A percentile compares a stretch with the other conserved stretches of the same genome.
phyloP scores from a whole-genome alignment of 2,113 vertebrate species.

The Scortum barcoo region DNA sequence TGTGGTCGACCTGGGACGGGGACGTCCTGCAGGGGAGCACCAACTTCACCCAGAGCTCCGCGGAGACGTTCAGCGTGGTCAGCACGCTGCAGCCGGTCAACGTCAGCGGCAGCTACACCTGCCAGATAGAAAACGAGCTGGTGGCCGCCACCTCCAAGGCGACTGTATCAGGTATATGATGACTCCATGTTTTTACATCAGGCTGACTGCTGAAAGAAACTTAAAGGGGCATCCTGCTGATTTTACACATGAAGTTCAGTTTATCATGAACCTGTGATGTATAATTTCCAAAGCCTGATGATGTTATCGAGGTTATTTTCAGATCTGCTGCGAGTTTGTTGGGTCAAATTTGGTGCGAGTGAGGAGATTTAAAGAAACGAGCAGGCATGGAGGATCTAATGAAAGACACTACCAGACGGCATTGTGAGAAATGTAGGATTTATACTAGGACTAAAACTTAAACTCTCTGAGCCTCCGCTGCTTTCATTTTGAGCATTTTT shows the following conservation, averaged over 20 bases:
- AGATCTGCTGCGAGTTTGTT: neutral
- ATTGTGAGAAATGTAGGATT: neutral
- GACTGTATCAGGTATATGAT: constrained; percentile 52
- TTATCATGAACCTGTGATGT: neutral
- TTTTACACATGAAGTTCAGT: neutral
- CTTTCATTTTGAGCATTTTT: neutral
- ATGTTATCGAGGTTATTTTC: neutral
- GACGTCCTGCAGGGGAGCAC: constrained; percentile 26
- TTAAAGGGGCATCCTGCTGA: neutral
- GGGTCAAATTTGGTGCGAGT: neutral
- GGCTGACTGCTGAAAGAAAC: neutral
- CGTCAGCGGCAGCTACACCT: constrained; percentile 32
- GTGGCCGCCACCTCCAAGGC: constrained; percentile 28
- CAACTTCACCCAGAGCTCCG: neutral
- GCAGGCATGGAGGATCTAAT: neutral
- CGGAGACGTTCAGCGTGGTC: constrained; percentile 21
- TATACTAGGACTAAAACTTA: neutral
- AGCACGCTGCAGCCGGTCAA: constrained; percentile 26
- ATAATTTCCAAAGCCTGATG: neutral
- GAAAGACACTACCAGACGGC: neutral
- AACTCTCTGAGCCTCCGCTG: neutral
- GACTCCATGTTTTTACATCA: neutral
- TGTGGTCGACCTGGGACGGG: constrained; percentile 28
- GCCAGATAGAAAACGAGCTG: constrained; percentile 56
- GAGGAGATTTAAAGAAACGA: neutral